Conservation (phyloP, 1,140 invertebrate genomes). For the Drosophila nebulosa region DNA sequence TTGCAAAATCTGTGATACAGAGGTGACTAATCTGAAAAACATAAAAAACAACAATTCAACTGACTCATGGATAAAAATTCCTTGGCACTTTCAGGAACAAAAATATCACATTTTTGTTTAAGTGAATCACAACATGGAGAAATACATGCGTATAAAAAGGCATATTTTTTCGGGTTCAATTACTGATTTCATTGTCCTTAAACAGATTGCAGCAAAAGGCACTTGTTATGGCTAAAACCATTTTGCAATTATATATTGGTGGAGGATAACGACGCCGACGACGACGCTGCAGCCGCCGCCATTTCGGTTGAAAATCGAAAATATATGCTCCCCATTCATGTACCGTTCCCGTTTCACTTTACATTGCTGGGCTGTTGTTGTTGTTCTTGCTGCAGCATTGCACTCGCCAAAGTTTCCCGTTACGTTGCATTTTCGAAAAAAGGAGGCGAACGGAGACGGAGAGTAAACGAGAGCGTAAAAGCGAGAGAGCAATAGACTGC, state of each 20-base stretch:
- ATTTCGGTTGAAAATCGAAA: not conserved
- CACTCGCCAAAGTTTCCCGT: slow-evolving; percentile 40
- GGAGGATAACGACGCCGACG: not conserved
- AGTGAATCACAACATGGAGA: not conserved
- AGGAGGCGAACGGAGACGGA: slow-evolving; percentile 4
- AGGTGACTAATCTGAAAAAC: slow-evolving; percentile 1
- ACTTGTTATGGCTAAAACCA: not conserved
- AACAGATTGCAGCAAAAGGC: not conserved
- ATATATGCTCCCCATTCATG: slow-evolving; percentile 2
- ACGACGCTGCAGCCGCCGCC: not conserved
- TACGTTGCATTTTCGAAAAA: slow-evolving; percentile 45
- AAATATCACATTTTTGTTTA: not conserved
- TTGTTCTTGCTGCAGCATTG: slow-evolving; percentile 36
- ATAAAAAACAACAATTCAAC: not conserved
- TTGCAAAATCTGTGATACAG: not conserved
- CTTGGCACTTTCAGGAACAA: not conserved
- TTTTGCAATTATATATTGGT: not conserved
- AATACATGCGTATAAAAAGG: not conserved
- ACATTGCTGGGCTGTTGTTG: not conserved
- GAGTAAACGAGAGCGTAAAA: not conserved
- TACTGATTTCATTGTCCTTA: not conserved
- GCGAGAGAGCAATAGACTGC: slow-evolving; percentile 15
- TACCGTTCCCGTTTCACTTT: slow-evolving; percentile 28
- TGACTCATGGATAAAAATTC: not conserved
- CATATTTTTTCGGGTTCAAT: not conserved